Evolutionary conservation across 1,140 invertebrate genomes (phyloP).

Genomic region (Ceratosolen fusciceps): DNA sequence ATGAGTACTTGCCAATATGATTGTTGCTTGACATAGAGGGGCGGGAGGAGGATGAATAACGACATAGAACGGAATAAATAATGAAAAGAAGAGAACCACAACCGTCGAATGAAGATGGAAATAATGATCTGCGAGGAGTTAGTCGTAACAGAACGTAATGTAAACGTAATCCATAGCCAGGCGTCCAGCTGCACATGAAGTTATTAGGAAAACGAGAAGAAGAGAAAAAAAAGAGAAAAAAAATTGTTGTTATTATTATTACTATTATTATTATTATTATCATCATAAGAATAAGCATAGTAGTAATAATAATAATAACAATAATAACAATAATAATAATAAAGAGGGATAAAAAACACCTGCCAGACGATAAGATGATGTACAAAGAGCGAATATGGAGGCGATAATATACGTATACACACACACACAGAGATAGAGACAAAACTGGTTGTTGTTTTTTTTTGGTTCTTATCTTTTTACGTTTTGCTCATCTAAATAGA

Average conservation of each 20-base stretch:
- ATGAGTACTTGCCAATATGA: too few species aligned
- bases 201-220: neutral
- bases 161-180: conserved; percentile 35
- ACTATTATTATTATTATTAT: too few species aligned
- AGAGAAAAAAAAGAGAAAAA: too few species aligned
- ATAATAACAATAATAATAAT: too few species aligned
- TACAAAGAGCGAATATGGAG: conserved; percentile 8
- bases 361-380: conserved; percentile 32
- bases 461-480: neutral
- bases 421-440: too few species aligned
- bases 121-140: conserved; percentile 40
- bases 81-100: conserved; percentile 37
- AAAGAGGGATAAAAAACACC: conserved; percentile 4
- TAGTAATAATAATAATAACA: too few species aligned
- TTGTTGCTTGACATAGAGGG: too few species aligned
- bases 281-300: too few species aligned
- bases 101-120: conserved; percentile 35
- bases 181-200: conserved; percentile 22
- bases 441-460: neutral
- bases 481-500: neutral
- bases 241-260: too few species aligned
- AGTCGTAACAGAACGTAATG: conserved; percentile 23
- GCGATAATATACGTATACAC: conserved; percentile 38
- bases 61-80: conserved; percentile 42
- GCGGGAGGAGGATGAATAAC: too few species aligned